phyloP scores from a whole-genome alignment of 2,113 vertebrate species.

The Myrmecophaga tridactyla region DNA sequence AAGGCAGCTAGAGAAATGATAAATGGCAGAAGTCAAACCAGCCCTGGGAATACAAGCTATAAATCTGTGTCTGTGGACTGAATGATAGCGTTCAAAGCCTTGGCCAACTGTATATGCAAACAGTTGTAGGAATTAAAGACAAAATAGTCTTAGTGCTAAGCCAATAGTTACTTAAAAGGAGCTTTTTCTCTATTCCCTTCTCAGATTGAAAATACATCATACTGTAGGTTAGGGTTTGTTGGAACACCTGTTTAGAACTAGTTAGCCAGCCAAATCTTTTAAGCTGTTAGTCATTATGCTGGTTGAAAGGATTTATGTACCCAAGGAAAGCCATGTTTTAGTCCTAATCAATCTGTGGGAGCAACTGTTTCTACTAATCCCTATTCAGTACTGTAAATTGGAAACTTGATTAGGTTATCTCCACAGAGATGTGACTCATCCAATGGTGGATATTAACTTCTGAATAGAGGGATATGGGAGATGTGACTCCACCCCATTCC shows the following conservation, averaged over 20 bases:
- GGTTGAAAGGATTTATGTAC: too few species aligned
- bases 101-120: not conserved
- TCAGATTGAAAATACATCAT: not conserved
- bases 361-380: too few species aligned
- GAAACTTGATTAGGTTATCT: too few species aligned
- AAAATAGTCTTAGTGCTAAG: too few species aligned
- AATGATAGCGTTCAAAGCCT: not conserved
- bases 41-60: fast-evolving
- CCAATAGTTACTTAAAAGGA: too few species aligned
- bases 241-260: not conserved
- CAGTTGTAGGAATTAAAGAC: not conserved
- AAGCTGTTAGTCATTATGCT: not conserved
- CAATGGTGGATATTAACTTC: too few species aligned
- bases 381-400: too few species aligned
- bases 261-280: not conserved
- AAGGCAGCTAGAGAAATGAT: fast-evolving
- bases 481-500: too few species aligned
- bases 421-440: too few species aligned
- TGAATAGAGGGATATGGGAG: too few species aligned
- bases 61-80: not conserved
- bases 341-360: too few species aligned
- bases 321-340: too few species aligned
- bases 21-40: not conserved
- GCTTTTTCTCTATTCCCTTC: not conserved
- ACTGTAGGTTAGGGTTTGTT: not conserved